Evolutionary conservation across 2,113 vertebrate genomes (phyloP), one percentile per base, ranked within the genome.

Genomic region (Aspiorhynchus laticeps): DNA sequence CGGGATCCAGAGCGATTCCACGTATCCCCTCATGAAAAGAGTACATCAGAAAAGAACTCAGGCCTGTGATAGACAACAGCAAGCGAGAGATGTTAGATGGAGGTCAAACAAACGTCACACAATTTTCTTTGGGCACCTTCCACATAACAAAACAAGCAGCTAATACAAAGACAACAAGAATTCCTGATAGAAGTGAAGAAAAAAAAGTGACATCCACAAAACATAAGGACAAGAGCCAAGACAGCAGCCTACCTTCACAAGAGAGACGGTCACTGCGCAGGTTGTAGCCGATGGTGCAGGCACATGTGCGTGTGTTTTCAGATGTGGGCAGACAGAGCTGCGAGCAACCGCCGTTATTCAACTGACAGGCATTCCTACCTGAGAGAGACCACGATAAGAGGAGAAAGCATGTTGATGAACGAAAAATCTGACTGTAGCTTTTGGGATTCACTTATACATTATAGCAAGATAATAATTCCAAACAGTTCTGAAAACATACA

Each of bases 21-120:
- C 97, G 93, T 90, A 99, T 96, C 88, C 98, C 98, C 94, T 99
- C 98, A 76, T 99, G 97, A 87, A 99, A 95, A 78, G 98, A 99
- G 88, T 99, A 99, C 96, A 99, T 98, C 36, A 99, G 94, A 91
- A 99, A 99, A 12, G 97, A 97, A 84, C 97, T 98, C 88, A 99
- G 95, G 84, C 98, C 98, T 99, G 80, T 19, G 85, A 56, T 83
- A 79, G 77, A 87, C 38, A 82, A 26, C 81, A 79, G 33, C 17
- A 85, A 85, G 5, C 59, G 6, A 77, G 7, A 80, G 65, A 76
- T 28, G 43, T 76, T 9, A 80, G 31, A 56, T 26, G 31, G 26
- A 38, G 53, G 82, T 33, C 17, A 81, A 82, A 41, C 41, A 0
- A 71, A 81, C 7, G 26, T 41, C 31, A 38, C 43, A 15, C 14